phyloP scores from a whole-genome alignment of 2,113 vertebrate species.

The Rhodinocichla rosea region DNA sequence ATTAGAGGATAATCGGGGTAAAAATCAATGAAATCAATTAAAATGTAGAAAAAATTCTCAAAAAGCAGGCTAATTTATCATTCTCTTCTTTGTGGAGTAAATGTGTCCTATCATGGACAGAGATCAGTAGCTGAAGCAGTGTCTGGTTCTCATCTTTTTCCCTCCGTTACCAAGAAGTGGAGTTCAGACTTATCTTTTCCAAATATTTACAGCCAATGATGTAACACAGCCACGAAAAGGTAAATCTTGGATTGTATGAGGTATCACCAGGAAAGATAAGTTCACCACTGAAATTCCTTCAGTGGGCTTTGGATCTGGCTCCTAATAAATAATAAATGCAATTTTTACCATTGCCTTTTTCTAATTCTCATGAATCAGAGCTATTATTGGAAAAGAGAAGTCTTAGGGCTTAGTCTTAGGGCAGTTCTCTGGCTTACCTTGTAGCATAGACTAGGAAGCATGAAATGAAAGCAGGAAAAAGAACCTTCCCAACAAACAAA shows the following conservation, averaged over 20 bases:
- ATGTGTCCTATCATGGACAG: neutral
- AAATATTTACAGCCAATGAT: neutral
- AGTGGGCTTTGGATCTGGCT: neutral
- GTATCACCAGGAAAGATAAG: neutral
- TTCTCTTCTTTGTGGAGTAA: fast-evolving
- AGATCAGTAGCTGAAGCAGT: neutral
- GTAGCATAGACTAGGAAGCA: neutral
- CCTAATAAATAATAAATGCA: neutral
- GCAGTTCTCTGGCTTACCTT: neutral
- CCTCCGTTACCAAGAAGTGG: neutral
- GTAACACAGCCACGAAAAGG: neutral
- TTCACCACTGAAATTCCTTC: neutral
- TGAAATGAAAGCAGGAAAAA: neutral
- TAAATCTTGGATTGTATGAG: neutral
- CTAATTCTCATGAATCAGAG: neutral
- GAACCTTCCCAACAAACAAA: neutral
- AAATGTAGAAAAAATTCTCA: neutral
- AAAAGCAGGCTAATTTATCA: neutral
- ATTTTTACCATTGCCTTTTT: neutral
- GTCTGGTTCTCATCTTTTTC: neutral
- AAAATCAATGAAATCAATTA: neutral
- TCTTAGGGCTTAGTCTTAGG: neutral
- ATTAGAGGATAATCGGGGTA: neutral
- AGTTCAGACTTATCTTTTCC: neutral
- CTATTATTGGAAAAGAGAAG: neutral